These are phyloP conservation scores for Sitobion miscanthi DNA, from an alignment of 1,140 invertebrate species.

Conservation along the genomic window DNA sequence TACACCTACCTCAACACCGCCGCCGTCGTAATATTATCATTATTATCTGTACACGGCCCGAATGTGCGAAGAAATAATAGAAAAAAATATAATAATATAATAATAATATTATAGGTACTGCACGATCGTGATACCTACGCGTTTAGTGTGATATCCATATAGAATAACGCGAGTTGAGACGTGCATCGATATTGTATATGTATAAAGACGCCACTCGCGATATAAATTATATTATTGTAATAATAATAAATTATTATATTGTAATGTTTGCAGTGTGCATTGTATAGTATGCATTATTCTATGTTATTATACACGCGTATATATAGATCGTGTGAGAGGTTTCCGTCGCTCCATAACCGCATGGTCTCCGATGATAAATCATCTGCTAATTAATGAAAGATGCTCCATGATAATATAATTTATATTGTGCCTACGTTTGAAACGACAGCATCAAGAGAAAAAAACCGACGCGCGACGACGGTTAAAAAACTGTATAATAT, in stretches of 20 bases:
- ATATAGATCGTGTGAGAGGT: conserved; percentile 3
- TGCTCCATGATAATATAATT: not conserved
- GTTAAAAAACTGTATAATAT: not conserved
- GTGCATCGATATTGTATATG: not conserved
- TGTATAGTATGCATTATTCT: not conserved
- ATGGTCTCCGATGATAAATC: not conserved
- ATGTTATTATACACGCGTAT: too few species aligned
- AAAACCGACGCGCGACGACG: not conserved
- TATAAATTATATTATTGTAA: not conserved
- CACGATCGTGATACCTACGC: not conserved
- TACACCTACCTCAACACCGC: not conserved
- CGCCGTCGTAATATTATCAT: not conserved
- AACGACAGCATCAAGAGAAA: not conserved
- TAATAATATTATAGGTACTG: not conserved
- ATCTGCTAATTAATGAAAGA: not conserved
- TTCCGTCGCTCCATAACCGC: not conserved
- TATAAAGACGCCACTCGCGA: not conserved
- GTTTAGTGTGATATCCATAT: not conserved
- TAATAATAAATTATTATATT: not conserved
- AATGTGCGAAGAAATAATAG: not conserved
- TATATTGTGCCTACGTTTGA: not conserved
- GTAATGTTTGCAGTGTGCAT: not conserved
- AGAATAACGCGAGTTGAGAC: not conserved
- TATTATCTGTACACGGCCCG: not conserved
- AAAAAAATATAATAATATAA: not conserved